A percentile compares a stretch with the other conserved stretches of the same genome.
phyloP scores from a whole-genome alignment of 2,797 vertebrate species.

The Mormyrops boulengeri region DNA sequence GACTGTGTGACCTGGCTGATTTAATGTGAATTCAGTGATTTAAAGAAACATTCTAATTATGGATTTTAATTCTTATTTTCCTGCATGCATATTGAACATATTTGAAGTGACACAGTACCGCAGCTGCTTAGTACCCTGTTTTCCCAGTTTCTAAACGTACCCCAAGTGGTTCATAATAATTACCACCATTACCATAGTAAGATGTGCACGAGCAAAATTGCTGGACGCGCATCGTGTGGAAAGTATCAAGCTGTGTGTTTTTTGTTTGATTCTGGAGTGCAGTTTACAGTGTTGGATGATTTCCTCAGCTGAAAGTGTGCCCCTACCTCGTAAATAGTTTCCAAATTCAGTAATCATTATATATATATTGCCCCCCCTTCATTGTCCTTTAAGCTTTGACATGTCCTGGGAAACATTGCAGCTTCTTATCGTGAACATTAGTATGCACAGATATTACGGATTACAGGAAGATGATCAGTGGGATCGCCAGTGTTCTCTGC shows the following conservation, averaged over 20 bases:
- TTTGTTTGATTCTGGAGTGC: conserved; percentile 5
- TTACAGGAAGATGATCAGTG: neutral
- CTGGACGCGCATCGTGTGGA: neutral
- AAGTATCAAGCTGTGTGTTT: conserved; percentile 37
- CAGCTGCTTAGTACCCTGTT: conserved; percentile 23
- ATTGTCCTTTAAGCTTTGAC: neutral
- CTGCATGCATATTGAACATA: conserved; percentile 17
- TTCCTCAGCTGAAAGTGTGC: neutral
- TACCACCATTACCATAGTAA: conserved; percentile 10
- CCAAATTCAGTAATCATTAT: neutral
- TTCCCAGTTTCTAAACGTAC: neutral
- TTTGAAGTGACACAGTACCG: neutral
- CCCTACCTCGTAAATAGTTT: neutral
- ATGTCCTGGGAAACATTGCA: neutral
- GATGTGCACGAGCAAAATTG: conserved; percentile 42
- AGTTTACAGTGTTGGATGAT: conserved; percentile 15
- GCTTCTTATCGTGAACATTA: neutral
- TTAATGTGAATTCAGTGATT: neutral
- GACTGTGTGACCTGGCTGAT: neutral
- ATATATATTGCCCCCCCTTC: neutral
- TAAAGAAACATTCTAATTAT: neutral
- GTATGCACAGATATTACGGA: neutral
- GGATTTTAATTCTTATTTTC: neutral
- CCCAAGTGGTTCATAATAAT: neutral
- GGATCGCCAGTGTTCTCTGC: neutral